A percentile compares a stretch with the other conserved stretches of the same genome.
Evolutionary conservation across 2,888 invertebrate genomes (phyloP).

Genomic region (Aspidiotus rigidus): DNA sequence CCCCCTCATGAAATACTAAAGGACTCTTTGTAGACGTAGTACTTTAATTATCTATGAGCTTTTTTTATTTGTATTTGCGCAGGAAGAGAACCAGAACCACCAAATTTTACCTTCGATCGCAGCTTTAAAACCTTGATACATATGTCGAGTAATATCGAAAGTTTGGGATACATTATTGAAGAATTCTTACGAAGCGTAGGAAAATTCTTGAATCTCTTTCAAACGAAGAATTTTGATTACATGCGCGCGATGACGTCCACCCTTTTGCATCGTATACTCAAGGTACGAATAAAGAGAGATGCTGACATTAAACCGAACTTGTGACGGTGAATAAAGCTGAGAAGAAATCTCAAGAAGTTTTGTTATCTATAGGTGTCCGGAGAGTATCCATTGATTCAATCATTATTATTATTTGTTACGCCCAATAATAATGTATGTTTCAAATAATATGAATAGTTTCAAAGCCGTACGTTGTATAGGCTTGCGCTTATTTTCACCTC

Average conservation of each 20-base stretch:
- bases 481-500: too few species aligned
- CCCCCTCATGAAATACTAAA: too few species aligned
- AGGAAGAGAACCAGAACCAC: conserved; percentile 28
- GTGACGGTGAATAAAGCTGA: too few species aligned
- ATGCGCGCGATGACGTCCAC: conserved; percentile 45
- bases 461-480: too few species aligned
- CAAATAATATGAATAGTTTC: too few species aligned
- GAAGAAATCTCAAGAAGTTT: too few species aligned
- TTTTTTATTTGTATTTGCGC: conserved; percentile 10
- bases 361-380: too few species aligned
- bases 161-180: conserved; percentile 48
- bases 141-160: conserved; percentile 51
- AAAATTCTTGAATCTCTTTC: conserved; percentile 44
- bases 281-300: conserved; percentile 40
- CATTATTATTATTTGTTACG: too few species aligned
- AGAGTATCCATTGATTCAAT: too few species aligned
- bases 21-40: neutral
- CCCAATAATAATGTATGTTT: too few species aligned
- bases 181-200: conserved; percentile 45
- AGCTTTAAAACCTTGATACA: conserved; percentile 48
- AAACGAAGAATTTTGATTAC: conserved; percentile 43
- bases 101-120: conserved; percentile 42
- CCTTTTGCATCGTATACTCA: conserved; percentile 46
- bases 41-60: neutral
- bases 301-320: too few species aligned